These are phyloP conservation scores for Labeo rohita DNA, from an alignment of 2,113 vertebrate genomes.

Conservation along the genomic window DNA sequence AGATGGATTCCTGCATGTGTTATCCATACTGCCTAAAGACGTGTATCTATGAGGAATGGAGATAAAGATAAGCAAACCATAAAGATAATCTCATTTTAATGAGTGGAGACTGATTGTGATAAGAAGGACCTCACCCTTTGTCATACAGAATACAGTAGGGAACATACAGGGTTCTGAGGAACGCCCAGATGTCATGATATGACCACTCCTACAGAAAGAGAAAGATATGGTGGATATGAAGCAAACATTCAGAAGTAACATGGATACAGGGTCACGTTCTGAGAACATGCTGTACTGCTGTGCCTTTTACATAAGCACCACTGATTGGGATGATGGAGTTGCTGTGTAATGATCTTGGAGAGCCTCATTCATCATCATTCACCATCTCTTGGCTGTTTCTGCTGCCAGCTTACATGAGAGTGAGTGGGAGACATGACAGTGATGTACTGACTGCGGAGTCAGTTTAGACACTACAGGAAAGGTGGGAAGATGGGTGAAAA, in stretches of 20 bases:
- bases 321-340: slow-evolving; percentile 43
- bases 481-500: not conserved
- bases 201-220: slow-evolving; percentile 87
- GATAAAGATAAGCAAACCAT: not conserved
- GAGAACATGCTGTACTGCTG: slow-evolving; percentile 34
- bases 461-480: slow-evolving; percentile 12
- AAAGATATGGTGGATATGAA: slow-evolving; percentile 14
- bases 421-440: slow-evolving; percentile 21
- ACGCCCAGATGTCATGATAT: slow-evolving; percentile 94
- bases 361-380: slow-evolving; percentile 44
- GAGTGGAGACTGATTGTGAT: not conserved
- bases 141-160: slow-evolving; percentile 97
- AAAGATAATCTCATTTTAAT: not conserved
- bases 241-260: not conserved
- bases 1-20: slow-evolving; percentile 83
- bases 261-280: slow-evolving; percentile 11
- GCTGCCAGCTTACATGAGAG: slow-evolving; percentile 10
- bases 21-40: slow-evolving; percentile 88
- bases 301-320: slow-evolving; percentile 24
- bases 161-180: slow-evolving; percentile 87
- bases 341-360: slow-evolving; percentile 16
- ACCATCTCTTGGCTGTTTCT: slow-evolving; percentile 26
- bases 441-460: slow-evolving; percentile 1
- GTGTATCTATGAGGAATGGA: slow-evolving; percentile 83
- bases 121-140: slow-evolving; percentile 83